These are phyloP conservation scores for Slavum lentiscoides DNA, from an alignment of 2,888 invertebrate genomes.

Conservation along the genomic window DNA sequence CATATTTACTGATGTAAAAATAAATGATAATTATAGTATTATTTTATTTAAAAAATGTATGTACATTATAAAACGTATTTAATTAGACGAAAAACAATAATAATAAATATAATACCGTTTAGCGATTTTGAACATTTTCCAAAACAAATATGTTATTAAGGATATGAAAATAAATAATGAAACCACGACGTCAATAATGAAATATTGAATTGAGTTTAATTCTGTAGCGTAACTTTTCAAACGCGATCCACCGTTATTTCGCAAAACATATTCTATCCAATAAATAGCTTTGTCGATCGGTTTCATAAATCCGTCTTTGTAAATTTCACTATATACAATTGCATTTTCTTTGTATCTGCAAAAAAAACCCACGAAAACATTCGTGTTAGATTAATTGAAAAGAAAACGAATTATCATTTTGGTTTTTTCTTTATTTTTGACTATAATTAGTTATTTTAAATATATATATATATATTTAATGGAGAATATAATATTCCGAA, in stretches of 20 bases:
- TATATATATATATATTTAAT: too few species aligned
- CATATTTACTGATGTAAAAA: too few species aligned
- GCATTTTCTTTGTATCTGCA: conserved; percentile 1
- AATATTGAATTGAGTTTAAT: conserved; percentile 12
- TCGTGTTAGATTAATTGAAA: too few species aligned
- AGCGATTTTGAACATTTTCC: background rate
- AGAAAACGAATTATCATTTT: too few species aligned
- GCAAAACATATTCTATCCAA: conserved; percentile 36
- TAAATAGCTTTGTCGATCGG: conserved; percentile 14
- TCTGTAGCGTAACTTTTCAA: background rate
- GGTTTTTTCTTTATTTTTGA: too few species aligned
- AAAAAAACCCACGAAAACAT: background rate
- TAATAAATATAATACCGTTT: background rate
- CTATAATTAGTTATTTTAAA: too few species aligned
- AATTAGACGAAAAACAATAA: background rate
- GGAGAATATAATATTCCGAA: too few species aligned
- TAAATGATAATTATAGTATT: too few species aligned
- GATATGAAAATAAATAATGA: background rate
- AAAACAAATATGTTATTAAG: background rate
- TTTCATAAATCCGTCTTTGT: background rate
- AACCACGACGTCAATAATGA: conserved; percentile 1
- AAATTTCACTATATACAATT: background rate
- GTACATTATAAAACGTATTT: background rate
- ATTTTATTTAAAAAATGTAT: too few species aligned
- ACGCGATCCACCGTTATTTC: conserved; percentile 5